Base-by-base conservation (phyloP, 2,797 vertebrate species). In the Gila robusta region DNA sequence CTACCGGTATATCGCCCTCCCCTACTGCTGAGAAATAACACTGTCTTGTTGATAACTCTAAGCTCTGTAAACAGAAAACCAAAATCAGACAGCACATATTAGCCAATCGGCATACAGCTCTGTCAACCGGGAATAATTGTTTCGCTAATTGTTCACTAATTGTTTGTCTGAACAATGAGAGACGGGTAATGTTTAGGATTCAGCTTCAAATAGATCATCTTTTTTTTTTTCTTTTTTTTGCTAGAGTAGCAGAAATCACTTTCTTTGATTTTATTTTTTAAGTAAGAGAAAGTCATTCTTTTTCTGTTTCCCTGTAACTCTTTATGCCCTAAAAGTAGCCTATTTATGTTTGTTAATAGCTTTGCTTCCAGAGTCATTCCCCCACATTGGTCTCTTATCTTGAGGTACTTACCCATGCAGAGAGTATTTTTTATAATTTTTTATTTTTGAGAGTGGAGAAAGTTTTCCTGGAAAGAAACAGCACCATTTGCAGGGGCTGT, bases 81-180 rank as follows among this genome's bases (percentile, higher is more conserved):
- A 54, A 14, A 54, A 32, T 52, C 32, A 37, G 49, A 54, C 19
- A 0, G 5, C 52, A 35, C 28, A 35, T 32, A 17, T 52, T 76
- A 54, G 28, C 47, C 47, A 35, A 54, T 76, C 74, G 37, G 74
- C 32, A 37, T 56, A 52, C 23, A 6, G 32, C 21, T 56, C 21
- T 37, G 21, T 56, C 21, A 54, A 14, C 1, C 73, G 11, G 32
- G 1, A 56, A 32, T 56, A 56, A 35, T 56, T 77, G 32, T 77
- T 77, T 56, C 49, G 37, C 21, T 77, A 77, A 77, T 77, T 56
- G 11, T 77, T 54, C 49, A 37, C 49, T 77, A 77, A 77, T 56
- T 56, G 19, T 56, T 77, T 74, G 26, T 2, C 2, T 73, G 2
- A 32, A 35, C 11, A 77, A 37, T 23, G 47, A 54, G 28, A 54